Evolutionary conservation across 1,140 invertebrate genomes (phyloP).

Genomic region (Alviniconcha marisindica): DNA sequence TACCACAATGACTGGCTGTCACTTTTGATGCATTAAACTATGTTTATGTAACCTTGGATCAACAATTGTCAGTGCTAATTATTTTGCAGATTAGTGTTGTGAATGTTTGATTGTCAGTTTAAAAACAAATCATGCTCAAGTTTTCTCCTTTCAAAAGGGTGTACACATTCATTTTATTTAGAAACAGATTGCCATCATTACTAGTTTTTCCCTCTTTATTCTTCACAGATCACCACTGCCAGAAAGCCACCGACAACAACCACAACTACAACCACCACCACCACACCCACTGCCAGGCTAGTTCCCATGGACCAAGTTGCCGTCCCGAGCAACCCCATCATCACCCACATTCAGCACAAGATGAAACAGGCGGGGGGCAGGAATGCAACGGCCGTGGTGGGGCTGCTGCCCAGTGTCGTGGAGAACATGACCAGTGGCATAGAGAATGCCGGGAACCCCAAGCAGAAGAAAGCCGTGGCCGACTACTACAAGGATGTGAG

Average conservation of each 20-base stretch:
- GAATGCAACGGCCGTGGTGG: not conserved
- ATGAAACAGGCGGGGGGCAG: not conserved
- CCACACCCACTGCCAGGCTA: constrained; percentile 6
- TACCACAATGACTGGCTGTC: no score
- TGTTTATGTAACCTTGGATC: no score
- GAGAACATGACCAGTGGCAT: not conserved
- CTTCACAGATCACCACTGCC: not conserved
- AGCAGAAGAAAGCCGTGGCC: constrained; percentile 17
- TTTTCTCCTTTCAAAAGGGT: no score
- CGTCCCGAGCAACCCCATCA: not conserved
- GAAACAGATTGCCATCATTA: no score
- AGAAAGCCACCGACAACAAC: constrained; percentile 10
- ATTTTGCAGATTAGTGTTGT: no score
- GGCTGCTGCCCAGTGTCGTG: constrained; percentile 14
- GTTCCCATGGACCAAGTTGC: not conserved
- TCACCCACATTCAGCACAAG: not conserved
- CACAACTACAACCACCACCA: constrained; percentile 30
- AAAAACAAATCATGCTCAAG: no score
- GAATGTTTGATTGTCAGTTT: no score
- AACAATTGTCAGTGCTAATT: no score
- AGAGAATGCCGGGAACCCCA: not conserved
- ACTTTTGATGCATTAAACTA: no score
- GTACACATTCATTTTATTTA: no score
- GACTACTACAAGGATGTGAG: constrained; percentile 29
- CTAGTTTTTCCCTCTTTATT: no score